phyloP scores from a whole-genome alignment of 2,113 vertebrate genomes.

The Channa argus region DNA sequence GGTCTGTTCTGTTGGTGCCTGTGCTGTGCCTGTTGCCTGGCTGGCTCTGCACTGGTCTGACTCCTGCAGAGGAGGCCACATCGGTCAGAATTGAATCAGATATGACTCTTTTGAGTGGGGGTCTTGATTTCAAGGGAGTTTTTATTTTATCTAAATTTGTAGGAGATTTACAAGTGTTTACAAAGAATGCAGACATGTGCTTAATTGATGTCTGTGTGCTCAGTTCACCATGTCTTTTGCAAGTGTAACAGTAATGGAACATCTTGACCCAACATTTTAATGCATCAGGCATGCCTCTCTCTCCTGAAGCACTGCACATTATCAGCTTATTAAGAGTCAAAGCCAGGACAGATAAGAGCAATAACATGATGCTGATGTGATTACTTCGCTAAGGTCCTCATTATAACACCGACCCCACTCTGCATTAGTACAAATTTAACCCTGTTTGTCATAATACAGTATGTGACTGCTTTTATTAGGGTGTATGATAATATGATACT shows the following conservation, averaged over 20 bases:
- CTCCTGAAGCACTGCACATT: slow-evolving; percentile 2
- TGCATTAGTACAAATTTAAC: slow-evolving; percentile 22
- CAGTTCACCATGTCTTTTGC: neutral
- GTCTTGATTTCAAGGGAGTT: slow-evolving; percentile 7
- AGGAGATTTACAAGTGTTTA: neutral
- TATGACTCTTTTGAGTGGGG: neutral
- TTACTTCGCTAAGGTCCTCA: slow-evolving; percentile 41
- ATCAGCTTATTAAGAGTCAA: slow-evolving; percentile 34
- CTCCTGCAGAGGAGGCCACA: slow-evolving; percentile 13
- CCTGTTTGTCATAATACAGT: slow-evolving; percentile 31
- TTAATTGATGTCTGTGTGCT: neutral
- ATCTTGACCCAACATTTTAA: slow-evolving; percentile 5
- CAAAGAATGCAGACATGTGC: neutral
- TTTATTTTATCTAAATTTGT: neutral
- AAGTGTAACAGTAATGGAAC: neutral
- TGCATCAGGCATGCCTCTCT: neutral
- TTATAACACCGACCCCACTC: slow-evolving; percentile 33
- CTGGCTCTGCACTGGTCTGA: slow-evolving; percentile 24
- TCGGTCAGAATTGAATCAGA: slow-evolving; percentile 15
- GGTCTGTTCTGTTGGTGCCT: slow-evolving; percentile 38
- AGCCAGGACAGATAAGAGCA: slow-evolving; percentile 45
- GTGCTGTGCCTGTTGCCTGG: slow-evolving; percentile 35
- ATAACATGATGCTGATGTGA: slow-evolving; percentile 37
- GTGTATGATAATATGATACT: neutral
- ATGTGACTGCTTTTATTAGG: slow-evolving; percentile 16